Base-by-base conservation (phyloP, 2,797 vertebrate species). In the Pipistrellus nathusii region DNA sequence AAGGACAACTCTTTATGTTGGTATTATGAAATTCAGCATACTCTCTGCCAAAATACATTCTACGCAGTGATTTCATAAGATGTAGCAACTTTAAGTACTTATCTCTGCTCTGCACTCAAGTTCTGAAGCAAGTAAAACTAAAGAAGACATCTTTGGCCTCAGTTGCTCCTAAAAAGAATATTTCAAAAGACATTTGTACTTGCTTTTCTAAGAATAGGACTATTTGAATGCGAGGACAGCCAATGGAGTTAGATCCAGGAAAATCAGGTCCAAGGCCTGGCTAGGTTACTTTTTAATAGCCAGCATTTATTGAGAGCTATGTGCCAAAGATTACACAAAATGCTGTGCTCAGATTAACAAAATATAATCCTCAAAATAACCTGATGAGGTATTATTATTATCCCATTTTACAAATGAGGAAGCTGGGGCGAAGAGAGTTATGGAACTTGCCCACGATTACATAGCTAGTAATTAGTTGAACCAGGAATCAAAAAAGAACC, bases 91-190 rank as follows among this genome's bases (percentile, higher is more conserved):
- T 59, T 77, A 71, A 80, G 81, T 84, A 93, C 32, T 88, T 73
- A 64, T 64, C 80, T 84, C 55, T 83, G 25, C 15, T 73, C n/a
- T 75, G 27, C 48, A 90, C 51, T 88, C 44, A 73, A n/a, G 14
- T 59, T 59, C 53, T 13, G 8, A 90, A 66, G 91, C 92, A 87
- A 89, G 53, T 66, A 92, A 94, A 85, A 81, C 35, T 35, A 78
- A 95, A 83, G 21, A 53, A 86, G 48, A 76, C n/a, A 71, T 86
- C 30, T 20, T 95, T 86, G 57, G 59, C 87, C 23, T 90, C 41
- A 46, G 12, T 57, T 72, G 17, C 27, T 89, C 85, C 66, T 73
- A n/a, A 76, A 94, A 94, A 84, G 72, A 89, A 11, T n/a, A 84
- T 89, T 90, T 84, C n/a, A 85, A 88, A 77, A 84, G 27, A 72